phyloP scores from a whole-genome alignment of 2,797 vertebrate species.

The Pelochelys cantorii region DNA sequence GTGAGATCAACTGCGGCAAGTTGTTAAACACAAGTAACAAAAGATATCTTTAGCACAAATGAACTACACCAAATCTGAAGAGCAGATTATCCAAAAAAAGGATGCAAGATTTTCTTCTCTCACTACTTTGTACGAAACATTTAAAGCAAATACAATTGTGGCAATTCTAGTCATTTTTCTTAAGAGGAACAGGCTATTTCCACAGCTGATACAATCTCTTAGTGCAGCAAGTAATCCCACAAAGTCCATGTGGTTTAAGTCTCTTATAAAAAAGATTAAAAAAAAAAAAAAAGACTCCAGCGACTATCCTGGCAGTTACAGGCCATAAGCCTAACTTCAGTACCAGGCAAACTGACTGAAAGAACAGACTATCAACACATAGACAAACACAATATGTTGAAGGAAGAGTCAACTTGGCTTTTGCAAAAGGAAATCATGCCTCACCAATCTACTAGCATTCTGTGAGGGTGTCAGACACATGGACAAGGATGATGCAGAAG shows the following conservation, averaged over 20 bases:
- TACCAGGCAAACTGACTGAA: neutral
- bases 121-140: neutral
- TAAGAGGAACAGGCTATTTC: neutral
- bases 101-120: neutral
- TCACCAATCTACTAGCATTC: neutral
- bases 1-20: neutral
- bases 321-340: neutral
- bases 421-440: neutral
- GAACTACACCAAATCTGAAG: neutral
- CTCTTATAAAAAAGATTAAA: neutral
- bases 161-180: neutral
- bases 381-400: neutral
- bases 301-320: neutral
- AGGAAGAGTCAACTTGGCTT: neutral
- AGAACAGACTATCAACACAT: neutral
- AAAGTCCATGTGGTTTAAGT: neutral
- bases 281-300: neutral
- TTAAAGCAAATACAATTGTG: neutral
- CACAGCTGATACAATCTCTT: neutral
- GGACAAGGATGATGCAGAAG: neutral
- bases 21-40: conserved; percentile 8
- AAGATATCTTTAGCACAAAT: neutral
- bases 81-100: neutral
- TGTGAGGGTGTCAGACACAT: neutral
- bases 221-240: neutral